Base-by-base conservation (phyloP, 2,888 invertebrate genomes). In the Doris montereyensis region DNA sequence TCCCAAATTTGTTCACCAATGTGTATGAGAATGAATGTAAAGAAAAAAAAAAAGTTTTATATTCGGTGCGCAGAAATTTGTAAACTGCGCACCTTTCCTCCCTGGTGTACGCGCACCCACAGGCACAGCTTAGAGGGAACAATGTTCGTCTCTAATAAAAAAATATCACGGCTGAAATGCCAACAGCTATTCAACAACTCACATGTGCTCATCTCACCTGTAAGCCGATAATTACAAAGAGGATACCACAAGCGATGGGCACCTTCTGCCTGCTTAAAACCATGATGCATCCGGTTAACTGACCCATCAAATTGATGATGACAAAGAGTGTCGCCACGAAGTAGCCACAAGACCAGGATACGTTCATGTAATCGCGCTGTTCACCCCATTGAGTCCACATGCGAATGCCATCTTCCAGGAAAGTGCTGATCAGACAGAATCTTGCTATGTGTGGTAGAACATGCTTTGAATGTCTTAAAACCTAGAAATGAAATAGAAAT, bases 351-450 rank as follows among this genome's bases (percentile, higher is more conserved):
- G 96, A 95, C 99, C 98, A 99, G 17, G 97, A 96, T 93, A 96
- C 95, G 91, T 97, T 95, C 97, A 99, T 98, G 92, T 98, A 99
- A 91, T 98, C 97, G 65, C 97, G 94, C 92, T 98, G 98, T 90
- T 99, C 98, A 77, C 94, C 94, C 98, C 98, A 99, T 92, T 99
- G 99, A 89, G 97, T 96, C 95, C 97, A 99, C 99, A 99, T 99
- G 82, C 99, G 95, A 81, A 99, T 94, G 0, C 99, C 99, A 93
- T 99, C 99, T 93, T 99, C 99, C 83, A 99, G 93, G 93, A 99
- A 99, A 87, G 99, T 99, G 87, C 98, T 97, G 90, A 99, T 97
- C 81, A 99, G 94, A 92, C 98, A 99, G 82, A 99, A 93, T 83
- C 99, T 94, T 17, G 99, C 99, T 86, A 98, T 94, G 85, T 98